These are phyloP conservation scores for Carettochelys insculpta DNA, from an alignment of 2,113 vertebrate genomes.

Conservation along the genomic window DNA sequence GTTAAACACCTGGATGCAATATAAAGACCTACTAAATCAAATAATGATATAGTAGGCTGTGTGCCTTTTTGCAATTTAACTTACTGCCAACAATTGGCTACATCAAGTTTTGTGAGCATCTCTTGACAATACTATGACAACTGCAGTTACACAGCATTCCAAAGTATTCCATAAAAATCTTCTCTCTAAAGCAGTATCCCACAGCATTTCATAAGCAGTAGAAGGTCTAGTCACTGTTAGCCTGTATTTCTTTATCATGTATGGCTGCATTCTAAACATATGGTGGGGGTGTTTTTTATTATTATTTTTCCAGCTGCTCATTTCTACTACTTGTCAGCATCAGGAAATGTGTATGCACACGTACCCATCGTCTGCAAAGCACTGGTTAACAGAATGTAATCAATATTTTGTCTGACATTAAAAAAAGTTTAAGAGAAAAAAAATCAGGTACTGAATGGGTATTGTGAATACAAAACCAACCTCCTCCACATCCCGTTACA, in stretches of 20 bases:
- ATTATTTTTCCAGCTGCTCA: not conserved
- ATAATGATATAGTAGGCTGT: not conserved
- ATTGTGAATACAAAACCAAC: not conserved
- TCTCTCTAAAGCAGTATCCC: slow-evolving; percentile 29
- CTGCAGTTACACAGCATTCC: slow-evolving; percentile 62
- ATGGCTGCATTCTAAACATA: not conserved
- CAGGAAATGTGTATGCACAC: not conserved
- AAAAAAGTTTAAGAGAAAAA: slow-evolving; percentile 17
- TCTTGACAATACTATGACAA: slow-evolving; percentile 54
- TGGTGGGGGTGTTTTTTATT: not conserved
- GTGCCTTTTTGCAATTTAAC: slow-evolving; percentile 21
- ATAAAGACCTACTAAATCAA: slow-evolving; percentile 6
- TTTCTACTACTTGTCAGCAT: not conserved
- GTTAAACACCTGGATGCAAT: not conserved
- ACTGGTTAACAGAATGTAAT: not conserved
- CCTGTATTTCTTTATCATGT: not conserved
- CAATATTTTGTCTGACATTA: not conserved
- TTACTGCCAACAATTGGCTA: slow-evolving; percentile 20
- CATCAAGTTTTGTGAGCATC: slow-evolving; percentile 36
- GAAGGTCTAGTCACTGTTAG: not conserved
- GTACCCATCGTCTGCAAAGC: not conserved
- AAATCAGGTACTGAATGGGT: not conserved
- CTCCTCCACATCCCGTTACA: not conserved
- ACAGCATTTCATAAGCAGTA: slow-evolving; percentile 41
- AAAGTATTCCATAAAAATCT: slow-evolving; percentile 60